These are phyloP conservation scores for Hippoglossus hippoglossus DNA, from an alignment of 2,797 vertebrate species.

Conservation along the genomic window DNA sequence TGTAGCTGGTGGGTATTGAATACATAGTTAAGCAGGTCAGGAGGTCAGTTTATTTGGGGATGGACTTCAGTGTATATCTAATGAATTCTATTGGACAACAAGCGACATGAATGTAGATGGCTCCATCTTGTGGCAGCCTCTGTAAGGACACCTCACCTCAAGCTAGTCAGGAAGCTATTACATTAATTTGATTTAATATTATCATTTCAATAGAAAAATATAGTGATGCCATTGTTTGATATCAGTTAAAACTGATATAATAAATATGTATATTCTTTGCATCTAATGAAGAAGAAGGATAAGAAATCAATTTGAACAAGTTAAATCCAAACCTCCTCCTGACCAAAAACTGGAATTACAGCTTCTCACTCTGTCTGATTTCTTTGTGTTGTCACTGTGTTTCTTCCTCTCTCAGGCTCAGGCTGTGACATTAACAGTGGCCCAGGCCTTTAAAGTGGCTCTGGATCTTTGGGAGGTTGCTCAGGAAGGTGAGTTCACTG, in stretches of 20 bases:
- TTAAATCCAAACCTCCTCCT: too few relatives aligned
- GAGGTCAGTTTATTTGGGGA: not conserved
- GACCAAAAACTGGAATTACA: too few relatives aligned
- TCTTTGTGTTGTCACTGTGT: not conserved
- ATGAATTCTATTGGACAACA: not conserved
- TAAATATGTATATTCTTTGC: not conserved
- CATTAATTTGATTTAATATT: not conserved
- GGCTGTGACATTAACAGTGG: conserved; percentile 93
- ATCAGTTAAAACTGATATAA: too few relatives aligned
- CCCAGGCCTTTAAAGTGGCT: conserved; percentile 94
- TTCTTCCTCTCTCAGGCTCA: conserved; percentile 83
- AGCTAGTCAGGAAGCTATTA: not conserved
- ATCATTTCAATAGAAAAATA: not conserved
- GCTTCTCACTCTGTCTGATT: too few relatives aligned
- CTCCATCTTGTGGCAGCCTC: conserved; percentile 70
- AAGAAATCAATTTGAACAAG: too few relatives aligned
- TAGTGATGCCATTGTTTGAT: too few relatives aligned
- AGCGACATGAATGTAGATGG: conserved; percentile 2
- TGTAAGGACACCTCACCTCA: not conserved
- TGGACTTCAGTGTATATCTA: not conserved
- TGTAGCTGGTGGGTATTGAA: not conserved
- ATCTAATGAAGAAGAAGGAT: too few relatives aligned
- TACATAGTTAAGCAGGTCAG: not conserved
- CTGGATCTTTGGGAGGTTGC: conserved; percentile 92
- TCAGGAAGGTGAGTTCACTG: conserved; percentile 87